Percentiles rank a stretch among this genome's conserved stretches.
Conservation (phyloP, 2,888 invertebrate genomes). For the Diogma glabrata region DNA sequence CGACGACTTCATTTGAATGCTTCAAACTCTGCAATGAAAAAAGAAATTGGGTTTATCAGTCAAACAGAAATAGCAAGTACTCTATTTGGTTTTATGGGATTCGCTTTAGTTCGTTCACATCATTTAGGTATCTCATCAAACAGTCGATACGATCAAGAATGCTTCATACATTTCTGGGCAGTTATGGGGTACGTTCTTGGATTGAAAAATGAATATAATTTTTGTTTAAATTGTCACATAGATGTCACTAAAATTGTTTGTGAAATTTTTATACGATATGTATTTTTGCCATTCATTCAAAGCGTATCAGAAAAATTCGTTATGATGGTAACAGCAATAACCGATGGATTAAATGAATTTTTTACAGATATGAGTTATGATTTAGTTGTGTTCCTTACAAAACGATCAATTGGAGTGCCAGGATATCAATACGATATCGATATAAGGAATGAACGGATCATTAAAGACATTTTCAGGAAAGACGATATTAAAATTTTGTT, state of each 20-base stretch:
- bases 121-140: not conserved
- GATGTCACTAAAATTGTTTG: slow-evolving; percentile 1
- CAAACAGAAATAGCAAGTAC: slow-evolving; percentile 2
- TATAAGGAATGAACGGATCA: not conserved
- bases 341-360: not conserved
- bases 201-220: slow-evolving; percentile 9
- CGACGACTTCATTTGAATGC: not conserved
- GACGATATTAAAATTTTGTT: too few species aligned
- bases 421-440: slow-evolving; percentile 8
- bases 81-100: slow-evolving; percentile 8
- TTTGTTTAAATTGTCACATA: slow-evolving; percentile 4
- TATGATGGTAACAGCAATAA: slow-evolving; percentile 1
- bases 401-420: not conserved
- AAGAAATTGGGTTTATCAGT: slow-evolving; percentile 3
- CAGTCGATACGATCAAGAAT: not conserved
- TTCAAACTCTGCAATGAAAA: not conserved
- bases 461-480: slow-evolving; percentile 1
- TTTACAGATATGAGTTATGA: not conserved
- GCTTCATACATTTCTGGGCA: slow-evolving; percentile 11
- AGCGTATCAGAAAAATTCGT: not conserved
- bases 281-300: slow-evolving; percentile 2
- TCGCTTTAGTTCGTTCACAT: slow-evolving; percentile 3
- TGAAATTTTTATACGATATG: not conserved
- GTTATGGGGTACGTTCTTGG: slow-evolving; percentile 4
- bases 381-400: not conserved